phyloP scores from a whole-genome alignment of 2,888 invertebrate species.

The Dione vanillae region DNA sequence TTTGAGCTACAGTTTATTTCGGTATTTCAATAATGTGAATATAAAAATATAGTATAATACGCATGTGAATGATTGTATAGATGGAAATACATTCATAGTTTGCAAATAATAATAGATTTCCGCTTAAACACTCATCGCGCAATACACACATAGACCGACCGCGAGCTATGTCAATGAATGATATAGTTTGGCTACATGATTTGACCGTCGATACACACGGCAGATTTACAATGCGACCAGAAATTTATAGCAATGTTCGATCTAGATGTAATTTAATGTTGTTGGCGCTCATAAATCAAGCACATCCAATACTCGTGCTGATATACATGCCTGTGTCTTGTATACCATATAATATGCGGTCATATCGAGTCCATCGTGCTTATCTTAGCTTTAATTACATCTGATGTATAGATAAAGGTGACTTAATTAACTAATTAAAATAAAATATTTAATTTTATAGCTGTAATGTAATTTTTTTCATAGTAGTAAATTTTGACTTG shows the following conservation, averaged over 20 bases:
- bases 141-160: slow-evolving; percentile 37
- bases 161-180: slow-evolving; percentile 64
- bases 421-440: slow-evolving; percentile 36
- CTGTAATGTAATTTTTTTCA: slow-evolving; percentile 7
- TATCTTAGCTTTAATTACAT: slow-evolving; percentile 58
- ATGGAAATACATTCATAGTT: slow-evolving; percentile 18
- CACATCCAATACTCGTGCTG: slow-evolving; percentile 69
- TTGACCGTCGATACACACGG: slow-evolving; percentile 77
- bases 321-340: slow-evolving; percentile 67
- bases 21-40: too few relatives aligned
- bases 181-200: slow-evolving; percentile 74
- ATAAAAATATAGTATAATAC: not conserved
- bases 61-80: not conserved
- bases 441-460: slow-evolving; percentile 30
- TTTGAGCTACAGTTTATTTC: too few relatives aligned
- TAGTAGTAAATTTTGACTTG: slow-evolving; percentile 16
- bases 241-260: slow-evolving; percentile 82
- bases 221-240: slow-evolving; percentile 80
- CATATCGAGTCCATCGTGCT: slow-evolving; percentile 58
- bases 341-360: slow-evolving; percentile 66
- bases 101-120: slow-evolving; percentile 38
- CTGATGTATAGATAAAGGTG: slow-evolving; percentile 28
- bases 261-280: slow-evolving; percentile 84
- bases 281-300: slow-evolving; percentile 79
- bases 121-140: slow-evolving; percentile 25